Evolutionary conservation across 1,140 invertebrate species (phyloP), one percentile per base, ranked within the genome.

Genomic region (Neocloeon triangulifer): DNA sequence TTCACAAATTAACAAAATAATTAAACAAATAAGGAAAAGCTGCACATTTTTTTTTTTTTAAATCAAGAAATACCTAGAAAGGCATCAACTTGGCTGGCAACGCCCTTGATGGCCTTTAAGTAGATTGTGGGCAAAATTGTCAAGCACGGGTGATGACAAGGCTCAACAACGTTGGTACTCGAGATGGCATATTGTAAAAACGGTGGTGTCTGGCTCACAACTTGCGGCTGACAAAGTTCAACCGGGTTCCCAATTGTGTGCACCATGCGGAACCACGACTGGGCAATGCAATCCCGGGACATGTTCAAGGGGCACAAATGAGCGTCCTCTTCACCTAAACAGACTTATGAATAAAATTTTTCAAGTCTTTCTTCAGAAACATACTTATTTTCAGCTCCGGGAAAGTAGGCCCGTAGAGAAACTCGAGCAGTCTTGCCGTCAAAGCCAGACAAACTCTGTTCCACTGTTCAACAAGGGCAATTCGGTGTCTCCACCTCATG

Each of bases 221-320:
- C 64, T 39, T 79, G 68, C 1, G 85, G 80, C 18, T 78, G 69
- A 43, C 81, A 85, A 29, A 97, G 58, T 43, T 89, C 85, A 0
- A 88, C 80, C 1, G 91, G 91, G 55, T 92, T 92, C 15, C 89
- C 86, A 37, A 92, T 69, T 20, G 78, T 82, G 41, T 92, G 82
- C 21, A 95, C 54, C 43, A 95, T 73, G 35, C 89, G 66, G 55
- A 86, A 95, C 89, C 89, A 95, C 44, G 75, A 75, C 58, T 95
- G 88, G 21, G 80, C 74, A 10, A 94, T 70, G 37, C 78, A 78
- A 49, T 94, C 85, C 39, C 80, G 69, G 14, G 66, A 66, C 76
- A 94, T 91, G 23, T 72, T 73, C 4, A 54, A 44, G 12, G 85
- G 77, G 27, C 91, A 76, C 4, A 86, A 47, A 40, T 71, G 66